These are phyloP conservation scores for Bellardia bayeri DNA, from an alignment of 2,888 invertebrate species.

Conservation along the genomic window DNA sequence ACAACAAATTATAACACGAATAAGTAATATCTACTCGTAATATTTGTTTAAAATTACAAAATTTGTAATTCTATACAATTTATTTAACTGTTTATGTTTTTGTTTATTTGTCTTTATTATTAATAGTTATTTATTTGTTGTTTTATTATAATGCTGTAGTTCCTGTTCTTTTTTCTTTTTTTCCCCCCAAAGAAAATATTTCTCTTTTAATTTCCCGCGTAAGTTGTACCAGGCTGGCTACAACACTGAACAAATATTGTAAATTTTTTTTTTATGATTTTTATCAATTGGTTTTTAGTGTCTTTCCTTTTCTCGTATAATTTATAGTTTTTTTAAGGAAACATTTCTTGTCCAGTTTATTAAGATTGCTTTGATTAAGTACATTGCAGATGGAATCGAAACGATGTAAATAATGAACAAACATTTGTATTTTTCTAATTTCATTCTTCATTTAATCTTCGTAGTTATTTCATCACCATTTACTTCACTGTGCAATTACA, in stretches of 20 bases:
- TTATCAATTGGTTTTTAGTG: slow-evolving; percentile 17
- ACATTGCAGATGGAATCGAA: neutral
- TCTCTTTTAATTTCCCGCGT: slow-evolving; percentile 12
- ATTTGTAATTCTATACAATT: slow-evolving; percentile 45
- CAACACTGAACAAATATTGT: neutral
- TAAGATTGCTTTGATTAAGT: slow-evolving; percentile 60
- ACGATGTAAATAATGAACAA: slow-evolving; percentile 29
- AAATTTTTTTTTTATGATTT: slow-evolving; percentile 1
- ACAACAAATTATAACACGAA: slow-evolving; percentile 3
- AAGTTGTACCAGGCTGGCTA: neutral
- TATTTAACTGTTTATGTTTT: slow-evolving; percentile 28
- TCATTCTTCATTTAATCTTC: slow-evolving; percentile 21
- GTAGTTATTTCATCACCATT: slow-evolving; percentile 4
- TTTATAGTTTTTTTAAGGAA: slow-evolving; percentile 4
- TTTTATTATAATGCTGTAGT: neutral
- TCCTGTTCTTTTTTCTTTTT: neutral
- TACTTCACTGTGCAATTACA: neutral
- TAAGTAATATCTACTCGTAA: neutral
- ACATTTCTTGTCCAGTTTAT: slow-evolving; percentile 59
- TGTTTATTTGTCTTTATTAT: slow-evolving; percentile 11
- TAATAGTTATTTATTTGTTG: neutral
- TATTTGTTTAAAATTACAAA: slow-evolving; percentile 32
- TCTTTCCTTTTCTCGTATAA: neutral
- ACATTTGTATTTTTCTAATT: slow-evolving; percentile 28
- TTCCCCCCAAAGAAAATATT: neutral